Evolutionary conservation across 2,797 vertebrate species (phyloP).

Genomic region (Xyrichtys novacula): DNA sequence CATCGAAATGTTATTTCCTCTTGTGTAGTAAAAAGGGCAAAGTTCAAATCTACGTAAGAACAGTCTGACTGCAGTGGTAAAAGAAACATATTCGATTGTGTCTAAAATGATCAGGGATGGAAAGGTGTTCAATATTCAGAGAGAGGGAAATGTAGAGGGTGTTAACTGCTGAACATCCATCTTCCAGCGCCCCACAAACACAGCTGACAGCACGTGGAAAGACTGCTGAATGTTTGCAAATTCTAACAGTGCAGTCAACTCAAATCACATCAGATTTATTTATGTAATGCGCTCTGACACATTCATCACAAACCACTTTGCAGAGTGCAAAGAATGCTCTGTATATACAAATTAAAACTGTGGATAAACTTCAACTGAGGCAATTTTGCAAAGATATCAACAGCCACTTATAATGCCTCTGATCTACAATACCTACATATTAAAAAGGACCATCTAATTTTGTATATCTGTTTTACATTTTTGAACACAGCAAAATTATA

Average conservation of each 20-base stretch:
- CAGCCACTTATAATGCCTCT: neutral
- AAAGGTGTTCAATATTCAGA: constrained; percentile 8
- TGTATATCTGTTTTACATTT: constrained; percentile 12
- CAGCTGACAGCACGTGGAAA: constrained; percentile 43
- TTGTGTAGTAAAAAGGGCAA: constrained; percentile 27
- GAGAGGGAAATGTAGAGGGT: neutral
- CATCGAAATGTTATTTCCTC: constrained; percentile 43
- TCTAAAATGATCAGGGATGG: constrained; percentile 11
- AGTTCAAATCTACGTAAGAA: constrained; percentile 24
- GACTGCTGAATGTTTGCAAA: constrained; percentile 7
- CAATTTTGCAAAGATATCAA: constrained; percentile 21
- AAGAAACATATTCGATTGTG: constrained; percentile 8
- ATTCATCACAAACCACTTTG: constrained; percentile 42
- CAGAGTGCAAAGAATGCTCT: constrained; percentile 12
- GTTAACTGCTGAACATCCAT: constrained; percentile 44
- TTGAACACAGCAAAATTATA: constrained; percentile 20
- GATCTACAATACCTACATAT: neutral
- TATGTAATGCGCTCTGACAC: constrained; percentile 38
- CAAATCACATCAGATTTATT: constrained; percentile 40
- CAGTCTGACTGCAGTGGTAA: neutral
- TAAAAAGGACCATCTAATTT: constrained; percentile 2
- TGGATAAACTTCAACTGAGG: constrained; percentile 11
- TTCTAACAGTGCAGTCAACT: constrained; percentile 24
- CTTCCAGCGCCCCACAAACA: constrained; percentile 30
- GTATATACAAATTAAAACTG: constrained; percentile 41